phyloP scores from a whole-genome alignment of 2,797 vertebrate genomes.

The Danio choprae region DNA sequence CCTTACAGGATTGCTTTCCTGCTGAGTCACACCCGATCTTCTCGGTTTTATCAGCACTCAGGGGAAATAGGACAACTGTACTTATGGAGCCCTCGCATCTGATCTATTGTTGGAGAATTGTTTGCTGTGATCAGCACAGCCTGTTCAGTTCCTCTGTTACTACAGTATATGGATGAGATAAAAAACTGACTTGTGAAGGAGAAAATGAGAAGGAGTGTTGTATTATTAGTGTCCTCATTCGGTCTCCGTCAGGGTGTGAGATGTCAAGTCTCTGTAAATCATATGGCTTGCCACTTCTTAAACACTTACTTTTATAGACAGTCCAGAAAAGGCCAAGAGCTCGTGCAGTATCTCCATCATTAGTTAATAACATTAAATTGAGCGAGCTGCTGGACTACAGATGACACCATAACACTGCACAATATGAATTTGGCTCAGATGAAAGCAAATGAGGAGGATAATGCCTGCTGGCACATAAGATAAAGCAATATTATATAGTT shows the following conservation, averaged over 20 bases:
- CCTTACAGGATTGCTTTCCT: constrained; percentile 23
- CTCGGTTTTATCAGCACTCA: constrained; percentile 5
- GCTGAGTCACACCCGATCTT: constrained; percentile 32
- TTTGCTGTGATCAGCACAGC: constrained; percentile 21
- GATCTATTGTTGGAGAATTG: constrained; percentile 8
- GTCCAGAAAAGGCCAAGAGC: constrained; percentile 31
- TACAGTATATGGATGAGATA: constrained; percentile 15
- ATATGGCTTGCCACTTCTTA: constrained; percentile 17
- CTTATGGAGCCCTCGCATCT: not conserved
- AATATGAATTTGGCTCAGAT: constrained; percentile 40
- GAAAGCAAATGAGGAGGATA: not conserved
- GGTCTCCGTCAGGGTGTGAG: constrained; percentile 17
- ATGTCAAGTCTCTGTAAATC: constrained; percentile 10
- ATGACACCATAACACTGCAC: constrained; percentile 23
- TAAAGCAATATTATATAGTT: constrained; percentile 24
- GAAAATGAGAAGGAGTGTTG: constrained; percentile 50
- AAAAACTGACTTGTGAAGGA: constrained; percentile 34
- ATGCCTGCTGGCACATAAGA: constrained; percentile 33
- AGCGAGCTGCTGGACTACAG: constrained; percentile 26
- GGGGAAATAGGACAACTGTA: constrained; percentile 30
- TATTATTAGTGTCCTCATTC: constrained; percentile 57
- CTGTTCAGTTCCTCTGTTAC: constrained; percentile 17
- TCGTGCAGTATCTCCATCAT: constrained; percentile 57
- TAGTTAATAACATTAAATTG: constrained; percentile 44
- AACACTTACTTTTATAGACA: constrained; percentile 42